Evolutionary conservation across 2,113 vertebrate species (phyloP).

Genomic region (Anas platyrhynchos): DNA sequence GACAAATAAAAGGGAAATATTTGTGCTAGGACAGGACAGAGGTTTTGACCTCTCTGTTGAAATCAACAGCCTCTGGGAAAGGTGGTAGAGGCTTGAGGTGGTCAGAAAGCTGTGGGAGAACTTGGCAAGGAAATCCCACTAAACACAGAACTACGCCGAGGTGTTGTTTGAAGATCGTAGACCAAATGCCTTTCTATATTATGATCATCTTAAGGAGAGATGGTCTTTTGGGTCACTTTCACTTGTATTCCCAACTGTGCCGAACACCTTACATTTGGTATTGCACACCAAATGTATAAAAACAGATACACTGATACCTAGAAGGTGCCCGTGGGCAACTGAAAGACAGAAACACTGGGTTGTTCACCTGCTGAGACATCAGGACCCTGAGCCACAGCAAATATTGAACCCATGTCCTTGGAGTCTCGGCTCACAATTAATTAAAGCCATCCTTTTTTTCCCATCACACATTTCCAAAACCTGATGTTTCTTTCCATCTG

Average conservation of each 20-base stretch:
- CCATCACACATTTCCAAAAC: not conserved
- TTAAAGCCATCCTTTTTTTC: not conserved
- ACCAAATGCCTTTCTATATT: not conserved
- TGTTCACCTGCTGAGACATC: not conserved
- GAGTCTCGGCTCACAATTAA: not conserved
- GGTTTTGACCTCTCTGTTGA: not conserved
- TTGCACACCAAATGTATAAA: not conserved
- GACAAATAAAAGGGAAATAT: constrained; percentile 26
- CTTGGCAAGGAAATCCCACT: not conserved
- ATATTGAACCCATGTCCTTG: not conserved
- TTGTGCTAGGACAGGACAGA: not conserved
- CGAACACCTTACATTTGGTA: not conserved
- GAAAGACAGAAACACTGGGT: not conserved
- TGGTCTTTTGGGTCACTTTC: not conserved
- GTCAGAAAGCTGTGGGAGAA: not conserved
- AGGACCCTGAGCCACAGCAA: not conserved
- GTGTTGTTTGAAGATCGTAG: not conserved
- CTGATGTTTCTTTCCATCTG: not conserved
- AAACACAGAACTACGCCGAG: not conserved
- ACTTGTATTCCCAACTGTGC: not conserved
- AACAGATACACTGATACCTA: not conserved
- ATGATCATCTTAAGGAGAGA: not conserved
- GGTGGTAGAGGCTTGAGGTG: not conserved
- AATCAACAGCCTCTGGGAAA: not conserved
- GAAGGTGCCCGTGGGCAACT: accelerated